Base-by-base conservation (phyloP, 2,888 invertebrate species). In the Thecophora atra region DNA sequence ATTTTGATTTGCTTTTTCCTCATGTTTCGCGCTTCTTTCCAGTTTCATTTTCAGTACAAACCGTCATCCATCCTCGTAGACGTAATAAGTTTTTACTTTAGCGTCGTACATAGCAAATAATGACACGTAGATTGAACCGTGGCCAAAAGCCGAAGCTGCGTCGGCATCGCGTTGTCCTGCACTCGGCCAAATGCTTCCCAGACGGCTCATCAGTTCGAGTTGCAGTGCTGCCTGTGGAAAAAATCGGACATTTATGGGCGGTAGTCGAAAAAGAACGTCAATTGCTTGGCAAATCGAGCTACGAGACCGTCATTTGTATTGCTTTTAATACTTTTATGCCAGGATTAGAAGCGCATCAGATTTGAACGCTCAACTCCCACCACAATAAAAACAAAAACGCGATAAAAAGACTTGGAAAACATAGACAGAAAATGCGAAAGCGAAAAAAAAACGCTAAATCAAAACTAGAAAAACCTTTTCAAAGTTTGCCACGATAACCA, bases 91-190 rank as follows among this genome's bases (percentile, higher is more conserved):
- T 63, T 70, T 70, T 70, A 37, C 51, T 70, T 70, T 21, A 52
- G 26, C 51, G 70, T 63, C 21, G 63, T 52, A 52, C 70, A 70
- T 51, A 62, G 63, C 70, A 70, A 70, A 70, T 70, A 70, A 70
- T 70, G 70, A 70, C 70, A 69, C 70, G 73, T 67, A 70, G 71
- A 71, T 81, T 81, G 81, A 81, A 82, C 79, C 77, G 71, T 75
- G 76, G 81, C 81, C 81, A 81, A 82, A 75, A 70, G 30, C 56
- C 60, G 60, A 69, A 26, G 6, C 37, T 37, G 6, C 47, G 47
- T 17, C 47, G 47, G 47, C 37, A 37, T 6, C 37, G 37, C 47
- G 47, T 5, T 47, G 17, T n/a, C 44, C 7, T 11, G 15, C 47
- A 5, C 47, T 4, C 13, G 37, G 47, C 47, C 47, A 47, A 47